These are phyloP conservation scores for Pipra filicauda DNA, from an alignment of 2,113 vertebrate genomes.

Conservation along the genomic window DNA sequence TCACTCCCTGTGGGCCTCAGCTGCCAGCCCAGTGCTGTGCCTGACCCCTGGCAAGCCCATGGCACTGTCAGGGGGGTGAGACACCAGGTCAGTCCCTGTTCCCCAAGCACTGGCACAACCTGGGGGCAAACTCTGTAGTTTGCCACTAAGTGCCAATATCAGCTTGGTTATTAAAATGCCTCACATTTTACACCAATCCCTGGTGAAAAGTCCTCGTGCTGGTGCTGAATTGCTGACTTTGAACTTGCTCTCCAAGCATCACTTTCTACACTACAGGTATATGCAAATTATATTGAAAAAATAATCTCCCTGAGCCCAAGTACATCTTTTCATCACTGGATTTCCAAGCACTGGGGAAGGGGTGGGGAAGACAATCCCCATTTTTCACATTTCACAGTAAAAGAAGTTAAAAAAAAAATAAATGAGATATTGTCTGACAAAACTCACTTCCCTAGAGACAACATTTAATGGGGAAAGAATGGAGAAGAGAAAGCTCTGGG, in stretches of 20 bases:
- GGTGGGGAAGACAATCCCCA: background rate
- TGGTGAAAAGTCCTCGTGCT: background rate
- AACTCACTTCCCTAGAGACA: background rate
- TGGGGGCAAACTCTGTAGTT: background rate
- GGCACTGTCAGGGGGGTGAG: rapidly evolving
- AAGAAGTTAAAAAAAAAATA: background rate
- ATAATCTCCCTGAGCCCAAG: background rate
- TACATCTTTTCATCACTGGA: background rate
- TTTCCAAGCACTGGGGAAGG: background rate
- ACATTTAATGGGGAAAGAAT: background rate
- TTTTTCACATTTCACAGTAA: background rate
- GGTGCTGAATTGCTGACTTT: background rate
- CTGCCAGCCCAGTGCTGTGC: background rate
- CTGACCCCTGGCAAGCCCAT: rapidly evolving
- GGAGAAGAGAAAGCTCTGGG: background rate
- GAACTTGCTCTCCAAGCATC: background rate
- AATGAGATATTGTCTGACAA: background rate
- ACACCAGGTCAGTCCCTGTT: rapidly evolving
- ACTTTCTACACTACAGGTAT: background rate
- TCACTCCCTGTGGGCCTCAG: rapidly evolving
- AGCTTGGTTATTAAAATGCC: background rate
- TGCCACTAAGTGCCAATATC: background rate
- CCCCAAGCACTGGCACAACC: rapidly evolving
- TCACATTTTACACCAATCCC: background rate
- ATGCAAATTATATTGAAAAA: background rate